These are phyloP conservation scores for Odobenus rosmarus DNA, from an alignment of 2,113 vertebrate genomes.

Conservation along the genomic window DNA sequence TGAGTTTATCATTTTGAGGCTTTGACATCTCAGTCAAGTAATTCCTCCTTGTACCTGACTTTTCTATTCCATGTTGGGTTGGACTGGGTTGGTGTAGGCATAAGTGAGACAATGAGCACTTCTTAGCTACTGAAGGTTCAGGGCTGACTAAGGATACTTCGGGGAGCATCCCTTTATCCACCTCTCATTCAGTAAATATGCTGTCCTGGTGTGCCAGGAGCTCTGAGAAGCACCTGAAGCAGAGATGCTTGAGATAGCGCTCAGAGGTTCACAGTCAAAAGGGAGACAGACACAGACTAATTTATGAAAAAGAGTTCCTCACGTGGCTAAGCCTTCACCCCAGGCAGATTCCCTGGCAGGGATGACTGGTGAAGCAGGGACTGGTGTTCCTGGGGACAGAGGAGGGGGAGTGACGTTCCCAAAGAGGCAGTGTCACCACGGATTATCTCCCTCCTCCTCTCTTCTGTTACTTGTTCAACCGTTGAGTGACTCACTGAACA, in stretches of 20 bases:
- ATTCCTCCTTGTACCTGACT: neutral
- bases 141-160: neutral
- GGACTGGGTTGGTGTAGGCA: neutral
- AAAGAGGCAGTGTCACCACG: neutral
- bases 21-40: slow-evolving; percentile 8
- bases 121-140: neutral
- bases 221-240: neutral
- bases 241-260: neutral
- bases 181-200: neutral
- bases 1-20: neutral
- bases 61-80: neutral
- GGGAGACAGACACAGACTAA: neutral
- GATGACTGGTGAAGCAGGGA: neutral
- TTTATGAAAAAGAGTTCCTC: neutral
- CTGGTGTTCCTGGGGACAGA: neutral
- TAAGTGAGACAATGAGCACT: neutral
- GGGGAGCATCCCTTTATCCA: neutral
- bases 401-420: accelerated
- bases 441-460: neutral
- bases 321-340: neutral
- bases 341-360: neutral
- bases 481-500: neutral
- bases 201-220: neutral
- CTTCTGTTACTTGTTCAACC: neutral
- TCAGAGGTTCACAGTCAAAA: neutral